Conservation (phyloP, 2,113 vertebrate species). For the Macrotus californicus region DNA sequence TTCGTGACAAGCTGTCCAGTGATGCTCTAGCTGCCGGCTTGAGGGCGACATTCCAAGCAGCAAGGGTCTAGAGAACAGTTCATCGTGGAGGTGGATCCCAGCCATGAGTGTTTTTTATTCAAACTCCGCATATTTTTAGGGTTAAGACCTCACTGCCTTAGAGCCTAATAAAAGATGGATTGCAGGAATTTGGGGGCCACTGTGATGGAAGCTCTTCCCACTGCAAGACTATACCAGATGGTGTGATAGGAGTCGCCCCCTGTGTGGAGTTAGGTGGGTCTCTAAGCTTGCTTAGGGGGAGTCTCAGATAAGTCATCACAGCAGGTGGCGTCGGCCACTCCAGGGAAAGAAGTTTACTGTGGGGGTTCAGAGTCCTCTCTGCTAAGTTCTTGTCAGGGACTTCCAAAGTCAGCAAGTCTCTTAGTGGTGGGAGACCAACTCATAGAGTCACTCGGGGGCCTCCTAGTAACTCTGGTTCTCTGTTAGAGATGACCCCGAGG, state of each 20-base stretch:
- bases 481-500: neutral
- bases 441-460: neutral
- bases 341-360: neutral
- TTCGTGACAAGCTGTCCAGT: too few species aligned
- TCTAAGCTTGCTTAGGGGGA: neutral
- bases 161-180: neutral
- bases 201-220: neutral
- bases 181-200: neutral
- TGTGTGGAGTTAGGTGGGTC: neutral
- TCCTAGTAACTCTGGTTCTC: neutral
- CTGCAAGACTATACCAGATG: neutral
- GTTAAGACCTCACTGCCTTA: neutral
- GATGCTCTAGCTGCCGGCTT: neutral
- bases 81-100: neutral
- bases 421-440: neutral
- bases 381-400: neutral
- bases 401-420: neutral
- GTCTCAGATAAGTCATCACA: neutral
- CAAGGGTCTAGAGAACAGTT: neutral
- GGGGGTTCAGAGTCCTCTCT: neutral
- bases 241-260: neutral
- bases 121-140: neutral
- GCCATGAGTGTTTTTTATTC: neutral
- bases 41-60: neutral
- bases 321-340: neutral